Percentiles rank a stretch among this genome's conserved stretches.
Evolutionary conservation across 35 echinoderm and acorn worm genomes (phyloP).

Genomic region (Stichopus chloronotus): DNA sequence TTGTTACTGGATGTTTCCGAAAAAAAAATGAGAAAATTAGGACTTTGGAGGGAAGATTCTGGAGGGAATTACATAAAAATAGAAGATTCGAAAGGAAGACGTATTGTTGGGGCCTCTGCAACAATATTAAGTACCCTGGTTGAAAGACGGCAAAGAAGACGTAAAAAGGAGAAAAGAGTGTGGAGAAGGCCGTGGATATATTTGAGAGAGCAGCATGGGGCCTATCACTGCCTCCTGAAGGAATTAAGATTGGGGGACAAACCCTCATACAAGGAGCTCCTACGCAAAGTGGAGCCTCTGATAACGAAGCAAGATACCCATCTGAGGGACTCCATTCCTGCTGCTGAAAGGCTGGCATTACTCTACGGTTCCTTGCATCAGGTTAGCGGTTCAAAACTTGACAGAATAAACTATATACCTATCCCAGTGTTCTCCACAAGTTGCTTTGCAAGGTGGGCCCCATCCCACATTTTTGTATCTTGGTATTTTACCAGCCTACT

Average conservation of each 20-base stretch:
- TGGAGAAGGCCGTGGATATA: slow-evolving; percentile 2
- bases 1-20: slow-evolving; percentile 15
- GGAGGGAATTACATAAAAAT: slow-evolving; percentile 5
- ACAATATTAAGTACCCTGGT: slow-evolving; percentile 6
- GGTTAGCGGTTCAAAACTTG: background rate
- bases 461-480: background rate
- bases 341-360: background rate
- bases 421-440: background rate
- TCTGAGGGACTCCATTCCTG: slow-evolving; percentile 1
- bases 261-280: slow-evolving; percentile 1
- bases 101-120: background rate
- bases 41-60: slow-evolving; percentile 4
- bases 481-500: slow-evolving; percentile 2
- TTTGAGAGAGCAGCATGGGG: background rate
- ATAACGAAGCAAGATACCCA: slow-evolving; percentile 15
- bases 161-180: background rate
- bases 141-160: background rate
- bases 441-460: background rate
- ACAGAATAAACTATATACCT: slow-evolving; percentile 1
- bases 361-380: slow-evolving; percentile 14
- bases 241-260: slow-evolving; percentile 15
- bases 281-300: slow-evolving; percentile 14
- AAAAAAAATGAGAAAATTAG: slow-evolving; percentile 6
- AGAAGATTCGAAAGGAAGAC: background rate
- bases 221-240: background rate